Base-by-base conservation (phyloP, 2,113 vertebrate genomes). In the Ameiurus melas region DNA sequence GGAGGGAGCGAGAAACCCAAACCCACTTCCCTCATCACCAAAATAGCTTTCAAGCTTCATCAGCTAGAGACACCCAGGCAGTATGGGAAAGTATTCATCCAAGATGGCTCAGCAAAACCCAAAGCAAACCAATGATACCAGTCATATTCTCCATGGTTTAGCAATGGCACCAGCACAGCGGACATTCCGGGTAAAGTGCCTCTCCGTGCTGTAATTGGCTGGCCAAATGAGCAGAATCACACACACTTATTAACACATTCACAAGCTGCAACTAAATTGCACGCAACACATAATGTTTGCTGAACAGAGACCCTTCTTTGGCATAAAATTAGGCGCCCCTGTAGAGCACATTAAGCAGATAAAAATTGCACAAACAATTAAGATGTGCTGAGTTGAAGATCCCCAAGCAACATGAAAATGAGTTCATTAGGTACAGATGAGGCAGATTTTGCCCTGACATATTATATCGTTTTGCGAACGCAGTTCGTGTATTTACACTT, bases 361-460 rank as follows among this genome's bases (percentile, higher is more conserved):
- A 55, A 85, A 84, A 85, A 88, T 80, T 78, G 73, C 87, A 78
- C 71, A 68, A 62, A 73, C 80, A 87, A 87, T 87, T 87, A 87
- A 75, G 80, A 88, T 79, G 58, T 78, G 71, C 82, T 84, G 82
- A 88, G 81, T 70, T 88, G 64, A 84, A 88, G 55, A 84, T 84
- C 81, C 81, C 71, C n/a, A 80, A 88, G 66, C 47, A 85, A 85
- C 47, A 80, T 68, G 53, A 55, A 85, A 88, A 70, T 70, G 84
- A 78, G 77, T 86, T 88, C 83, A 89, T 90, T 86, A 87, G 79
- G 86, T 87, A 81, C 86, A 89, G 47, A 90, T 80, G 77, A 90
- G 81, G 80, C 83, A 62, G 66, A 66, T 43, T 73, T 89, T 68
- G 80, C 27, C n/a, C 75, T 75, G 25, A 77, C 78, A 87, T 77